These are phyloP conservation scores for Paraplagusia blochii DNA, from an alignment of 2,113 vertebrate species.

Conservation along the genomic window DNA sequence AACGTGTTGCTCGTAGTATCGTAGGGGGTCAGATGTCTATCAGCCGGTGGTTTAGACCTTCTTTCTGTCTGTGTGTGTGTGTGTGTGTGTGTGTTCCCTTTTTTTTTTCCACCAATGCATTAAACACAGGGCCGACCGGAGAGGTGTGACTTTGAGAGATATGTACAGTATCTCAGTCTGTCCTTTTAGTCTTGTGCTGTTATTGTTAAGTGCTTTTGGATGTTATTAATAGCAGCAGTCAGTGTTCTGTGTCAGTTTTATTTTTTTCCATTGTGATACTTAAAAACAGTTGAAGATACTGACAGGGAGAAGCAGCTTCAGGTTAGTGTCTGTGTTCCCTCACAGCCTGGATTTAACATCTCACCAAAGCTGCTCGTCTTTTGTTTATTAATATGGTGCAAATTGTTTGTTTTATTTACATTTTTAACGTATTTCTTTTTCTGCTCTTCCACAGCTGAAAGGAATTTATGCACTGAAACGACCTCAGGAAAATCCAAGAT, in stretches of 20 bases:
- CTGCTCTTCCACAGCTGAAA: constrained; percentile 84
- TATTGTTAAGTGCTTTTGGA: constrained; percentile 62
- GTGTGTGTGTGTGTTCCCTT: constrained; percentile 23
- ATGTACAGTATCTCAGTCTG: constrained; percentile 60
- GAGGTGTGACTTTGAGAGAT: constrained; percentile 65
- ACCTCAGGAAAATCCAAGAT: constrained; percentile 96
- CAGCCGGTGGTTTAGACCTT: constrained; percentile 66
- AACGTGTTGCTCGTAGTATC: constrained; percentile 72
- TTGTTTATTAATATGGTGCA: not conserved
- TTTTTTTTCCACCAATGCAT: constrained; percentile 33
- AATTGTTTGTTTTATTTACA: no score
- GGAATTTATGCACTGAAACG: constrained; percentile 94
- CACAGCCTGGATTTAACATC: not conserved
- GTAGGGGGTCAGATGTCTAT: constrained; percentile 77
- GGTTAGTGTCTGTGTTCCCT: not conserved
- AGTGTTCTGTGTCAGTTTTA: constrained; percentile 43
- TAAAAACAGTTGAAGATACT: constrained; percentile 36
- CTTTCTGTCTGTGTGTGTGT: constrained; percentile 27
- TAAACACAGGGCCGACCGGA: constrained; percentile 55
- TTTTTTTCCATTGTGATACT: constrained; percentile 53
- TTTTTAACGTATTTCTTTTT: constrained; percentile 8
- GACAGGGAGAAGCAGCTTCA: constrained; percentile 24
- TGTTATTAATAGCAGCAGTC: constrained; percentile 65
- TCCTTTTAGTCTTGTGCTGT: constrained; percentile 55
- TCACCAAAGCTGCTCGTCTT: not conserved